These are phyloP conservation scores for Mesembrinibis cayennensis DNA, from an alignment of 2,113 vertebrate species.

Conservation along the genomic window DNA sequence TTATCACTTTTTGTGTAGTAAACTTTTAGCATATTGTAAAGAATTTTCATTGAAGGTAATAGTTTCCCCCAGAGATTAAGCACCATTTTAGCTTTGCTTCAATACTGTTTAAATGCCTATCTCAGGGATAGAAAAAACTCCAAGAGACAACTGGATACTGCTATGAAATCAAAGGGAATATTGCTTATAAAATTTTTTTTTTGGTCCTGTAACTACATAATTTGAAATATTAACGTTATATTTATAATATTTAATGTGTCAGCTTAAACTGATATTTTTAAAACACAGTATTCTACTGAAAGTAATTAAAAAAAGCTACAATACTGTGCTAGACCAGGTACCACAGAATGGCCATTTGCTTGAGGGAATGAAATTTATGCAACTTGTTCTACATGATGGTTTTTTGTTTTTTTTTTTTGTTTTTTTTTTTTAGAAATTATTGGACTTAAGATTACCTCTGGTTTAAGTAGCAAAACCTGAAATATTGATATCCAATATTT, in stretches of 20 bases:
- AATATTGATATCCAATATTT: neutral
- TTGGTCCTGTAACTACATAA: neutral
- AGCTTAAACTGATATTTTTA: neutral
- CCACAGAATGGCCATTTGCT: neutral
- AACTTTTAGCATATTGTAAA: slow-evolving; percentile 46
- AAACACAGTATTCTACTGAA: neutral
- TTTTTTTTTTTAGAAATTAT: no score
- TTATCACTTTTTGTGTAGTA: neutral
- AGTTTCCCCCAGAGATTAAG: slow-evolving; percentile 25
- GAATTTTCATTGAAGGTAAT: slow-evolving; percentile 41
- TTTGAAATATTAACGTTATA: neutral
- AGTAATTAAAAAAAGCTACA: neutral
- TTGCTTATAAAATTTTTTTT: neutral
- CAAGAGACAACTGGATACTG: neutral
- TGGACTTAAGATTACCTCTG: neutral
- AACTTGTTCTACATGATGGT: neutral
- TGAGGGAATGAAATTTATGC: neutral
- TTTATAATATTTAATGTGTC: neutral
- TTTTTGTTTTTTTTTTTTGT: neutral
- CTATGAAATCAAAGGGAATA: neutral
- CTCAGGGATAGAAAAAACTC: slow-evolving; percentile 20
- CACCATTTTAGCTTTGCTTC: slow-evolving; percentile 32
- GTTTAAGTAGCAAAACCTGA: neutral
- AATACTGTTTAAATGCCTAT: neutral
- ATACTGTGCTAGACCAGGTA: neutral